These are phyloP conservation scores for Corythoichthys haematopterus DNA, from an alignment of 2,113 vertebrate genomes.

Conservation along the genomic window DNA sequence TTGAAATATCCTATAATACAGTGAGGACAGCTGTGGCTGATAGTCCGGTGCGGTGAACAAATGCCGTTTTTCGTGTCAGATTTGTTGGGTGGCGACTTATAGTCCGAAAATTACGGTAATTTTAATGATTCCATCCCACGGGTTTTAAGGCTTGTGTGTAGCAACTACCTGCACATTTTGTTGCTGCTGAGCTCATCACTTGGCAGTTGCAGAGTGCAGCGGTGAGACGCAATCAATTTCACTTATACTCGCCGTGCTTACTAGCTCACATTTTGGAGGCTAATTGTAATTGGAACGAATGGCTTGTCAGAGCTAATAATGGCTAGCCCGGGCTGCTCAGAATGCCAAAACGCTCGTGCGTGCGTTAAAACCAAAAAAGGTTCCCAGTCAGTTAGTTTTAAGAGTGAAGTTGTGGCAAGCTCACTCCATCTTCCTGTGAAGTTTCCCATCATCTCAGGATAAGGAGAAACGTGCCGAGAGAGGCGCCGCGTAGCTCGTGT, in stretches of 20 bases:
- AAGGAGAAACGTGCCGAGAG: no score
- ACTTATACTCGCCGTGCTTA: constrained; percentile 57
- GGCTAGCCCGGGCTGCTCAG: constrained; percentile 39
- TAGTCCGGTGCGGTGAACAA: no score
- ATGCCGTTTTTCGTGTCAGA: no score
- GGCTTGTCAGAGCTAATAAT: constrained; percentile 69
- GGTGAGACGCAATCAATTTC: constrained; percentile 68
- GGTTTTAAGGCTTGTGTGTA: neutral
- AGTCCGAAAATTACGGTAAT: no score
- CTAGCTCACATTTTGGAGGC: constrained; percentile 47
- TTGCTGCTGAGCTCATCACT: constrained; percentile 39
- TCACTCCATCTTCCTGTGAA: neutral
- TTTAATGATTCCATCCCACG: no score
- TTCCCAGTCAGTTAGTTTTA: constrained; percentile 6
- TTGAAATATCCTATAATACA: no score
- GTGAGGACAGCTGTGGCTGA: no score
- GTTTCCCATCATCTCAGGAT: no score
- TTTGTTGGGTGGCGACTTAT: no score
- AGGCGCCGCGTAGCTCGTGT: neutral
- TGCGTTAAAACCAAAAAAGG: constrained; percentile 25
- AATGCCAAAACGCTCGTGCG: constrained; percentile 43
- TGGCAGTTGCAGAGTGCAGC: constrained; percentile 53
- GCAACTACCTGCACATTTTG: neutral
- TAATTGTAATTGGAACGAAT: constrained; percentile 73
- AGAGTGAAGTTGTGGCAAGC: constrained; percentile 13